Base-by-base conservation (phyloP, 1,140 invertebrate genomes). In the Colletes latitarsis region DNA sequence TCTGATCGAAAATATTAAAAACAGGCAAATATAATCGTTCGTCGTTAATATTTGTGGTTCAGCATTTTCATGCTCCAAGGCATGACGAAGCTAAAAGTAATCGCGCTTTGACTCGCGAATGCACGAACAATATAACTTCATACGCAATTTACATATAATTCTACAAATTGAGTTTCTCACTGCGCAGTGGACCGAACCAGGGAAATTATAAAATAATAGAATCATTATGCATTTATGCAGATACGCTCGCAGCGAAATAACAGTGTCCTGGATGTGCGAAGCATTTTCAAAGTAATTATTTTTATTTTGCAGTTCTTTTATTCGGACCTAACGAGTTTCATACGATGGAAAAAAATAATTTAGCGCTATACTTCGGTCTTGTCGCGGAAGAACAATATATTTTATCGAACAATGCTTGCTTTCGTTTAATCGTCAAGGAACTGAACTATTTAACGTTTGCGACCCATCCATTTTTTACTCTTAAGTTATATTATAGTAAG, bases 181-280 rank as follows among this genome's bases (percentile, higher is more conserved):
- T 73, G 69, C 63, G 70, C 77, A 21, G 49, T 41, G 41, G 49
- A 8, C 60, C 58, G 46, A 21, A 30, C 46, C 39, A 43, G 46
- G 68, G 5, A 73, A 79, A 79, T 73, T 79, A 79, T 79, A 79
- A 79, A 79, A 79, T 79, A 79, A 79, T 79, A 79, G 77, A 79
- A 79, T 73, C 70, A 79, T 73, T 66, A 79, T 79, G 70, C 69
- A 79, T 79, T 79, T 79, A 79, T 79, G 77, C 70, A 79, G 70
- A 79, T 79, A 79, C 70, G 60, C 77, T 73, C 52, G n/a, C 52
- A 79, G 77, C 77, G 49, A 73, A 53, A 73, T 73, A 72, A 79
- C 60, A 72, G 69, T 21, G 77, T 72, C 77, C 69, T n/a, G 19
- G 17, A 14, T 21, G n/a, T 39, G 46, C 15, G 30, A 63, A 43